Evolutionary conservation across 30 jellyfish, hydroid and myxozoan species (phyloP), one percentile per base, ranked within the genome.

Genomic region (Cassiopea xamachana): DNA sequence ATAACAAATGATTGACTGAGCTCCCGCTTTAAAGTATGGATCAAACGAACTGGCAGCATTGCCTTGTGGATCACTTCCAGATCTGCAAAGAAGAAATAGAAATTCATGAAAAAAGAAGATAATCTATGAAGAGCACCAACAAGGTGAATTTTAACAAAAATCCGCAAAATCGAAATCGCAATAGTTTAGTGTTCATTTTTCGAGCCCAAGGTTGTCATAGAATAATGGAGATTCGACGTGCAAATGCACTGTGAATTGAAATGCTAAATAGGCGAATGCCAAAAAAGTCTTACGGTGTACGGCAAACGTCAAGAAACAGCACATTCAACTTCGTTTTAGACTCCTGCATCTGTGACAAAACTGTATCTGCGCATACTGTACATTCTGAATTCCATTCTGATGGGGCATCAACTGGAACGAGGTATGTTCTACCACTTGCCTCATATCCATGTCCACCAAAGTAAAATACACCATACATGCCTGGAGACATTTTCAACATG

Each of bases 361-460:
- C 86, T 44, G 83, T 55, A 67, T 95, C 99, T 16, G 99, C 99
- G 60, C 98, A 87, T 46, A 95, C 71, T 9, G 98, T 94, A 49
- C 60, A 51, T n/a, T 91, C 89, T 5, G 98, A 62, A 19, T 88
- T 87, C 99, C 99, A 95, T 4, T 88, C 77, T 9, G 68, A 75
- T 7, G 98, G 92, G 9, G 98, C 98, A 69, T 95, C 97, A 1
- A 85, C 91, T 2, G 99, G 99, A n/a, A 95, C 98, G 8, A 95
- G 84, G 79, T 81, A 95, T 3, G 99, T 95, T 77, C 91, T 95
- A 2, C 99, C 99, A 48, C 70, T 83, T 72, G 81, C 99, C 72
- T 95, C 99, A 76, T 91, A 95, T 19, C 99, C 99, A 75, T 95
- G 99, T 1, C 99, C 99, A 62, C 98, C 93, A 80, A 95, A 95